Percentiles rank a stretch among this genome's conserved stretches.
phyloP scores from a whole-genome alignment of 2,113 vertebrate species.

The Anhinga rufa region DNA sequence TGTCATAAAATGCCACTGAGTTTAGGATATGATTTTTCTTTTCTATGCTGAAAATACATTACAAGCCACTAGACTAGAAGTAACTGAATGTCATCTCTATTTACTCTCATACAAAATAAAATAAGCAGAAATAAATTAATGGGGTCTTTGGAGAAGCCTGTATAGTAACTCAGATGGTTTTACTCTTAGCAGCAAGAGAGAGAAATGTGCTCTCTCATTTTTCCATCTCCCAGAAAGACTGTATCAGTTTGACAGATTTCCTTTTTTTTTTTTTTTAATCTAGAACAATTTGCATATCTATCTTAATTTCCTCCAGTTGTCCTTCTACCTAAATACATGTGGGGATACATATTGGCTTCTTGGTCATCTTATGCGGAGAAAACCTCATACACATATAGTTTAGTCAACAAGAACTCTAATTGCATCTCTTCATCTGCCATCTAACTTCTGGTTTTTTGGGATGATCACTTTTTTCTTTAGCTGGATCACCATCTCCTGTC shows the following conservation, averaged over 20 bases:
- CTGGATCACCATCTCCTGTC: not conserved
- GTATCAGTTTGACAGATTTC: not conserved
- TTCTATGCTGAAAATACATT: not conserved
- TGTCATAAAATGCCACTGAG: not conserved
- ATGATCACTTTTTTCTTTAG: not conserved
- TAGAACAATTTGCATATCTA: not conserved
- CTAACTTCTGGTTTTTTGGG: not conserved
- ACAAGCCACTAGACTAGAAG: not conserved
- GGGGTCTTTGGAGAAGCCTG: not conserved
- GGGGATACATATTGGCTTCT: not conserved
- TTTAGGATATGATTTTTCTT: not conserved
- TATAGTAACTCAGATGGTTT: not conserved
- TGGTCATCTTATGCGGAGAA: not conserved
- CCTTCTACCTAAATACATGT: not conserved
- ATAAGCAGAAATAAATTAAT: not conserved
- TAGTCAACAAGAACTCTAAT: not conserved
- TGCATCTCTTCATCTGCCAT: not conserved
- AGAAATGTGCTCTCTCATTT: not conserved
- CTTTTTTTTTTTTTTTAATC: not conserved
- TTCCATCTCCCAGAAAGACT: not conserved
- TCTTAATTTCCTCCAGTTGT: not conserved
- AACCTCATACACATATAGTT: not conserved
- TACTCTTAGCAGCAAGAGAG: not conserved
- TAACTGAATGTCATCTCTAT: not conserved
- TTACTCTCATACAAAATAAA: not conserved